A percentile compares a stretch with the other conserved stretches of the same genome.
These are phyloP conservation scores for Miichthys miiuy DNA, from an alignment of 2,797 vertebrate genomes.

Conservation along the genomic window DNA sequence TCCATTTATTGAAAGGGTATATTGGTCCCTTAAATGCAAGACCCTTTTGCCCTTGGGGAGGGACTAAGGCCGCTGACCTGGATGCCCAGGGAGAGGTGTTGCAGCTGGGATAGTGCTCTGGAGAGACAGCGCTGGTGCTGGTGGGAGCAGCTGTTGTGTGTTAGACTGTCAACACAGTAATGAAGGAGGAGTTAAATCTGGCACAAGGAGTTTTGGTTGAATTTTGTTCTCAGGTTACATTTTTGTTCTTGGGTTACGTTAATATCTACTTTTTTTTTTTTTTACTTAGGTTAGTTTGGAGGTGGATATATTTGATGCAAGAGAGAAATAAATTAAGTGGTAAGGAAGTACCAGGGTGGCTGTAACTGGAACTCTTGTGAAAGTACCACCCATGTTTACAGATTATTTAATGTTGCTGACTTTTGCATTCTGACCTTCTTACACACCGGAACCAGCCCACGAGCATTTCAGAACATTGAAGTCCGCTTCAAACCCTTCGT, in stretches of 20 bases:
- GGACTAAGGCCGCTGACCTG: conserved; percentile 88
- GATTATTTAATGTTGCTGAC: conserved; percentile 2
- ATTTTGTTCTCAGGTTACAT: conserved; percentile 54
- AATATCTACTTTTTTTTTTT: conserved; percentile 32
- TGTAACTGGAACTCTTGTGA: neutral
- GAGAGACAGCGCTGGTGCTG: conserved; percentile 58
- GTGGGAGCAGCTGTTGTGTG: conserved; percentile 81
- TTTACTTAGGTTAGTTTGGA: conserved; percentile 15
- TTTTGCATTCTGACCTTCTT: conserved; percentile 12
- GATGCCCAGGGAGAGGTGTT: conserved; percentile 91
- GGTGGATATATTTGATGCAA: neutral
- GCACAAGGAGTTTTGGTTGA: conserved; percentile 45
- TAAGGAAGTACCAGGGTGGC: neutral
- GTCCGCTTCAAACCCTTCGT: conserved; percentile 54
- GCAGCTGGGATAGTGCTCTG: conserved; percentile 85
- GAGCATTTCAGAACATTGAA: conserved; percentile 32
- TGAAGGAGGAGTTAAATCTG: conserved; percentile 63
- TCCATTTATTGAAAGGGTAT: conserved; percentile 87
- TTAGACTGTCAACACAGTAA: conserved; percentile 80
- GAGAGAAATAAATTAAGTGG: neutral
- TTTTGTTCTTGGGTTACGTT: conserved; percentile 52
- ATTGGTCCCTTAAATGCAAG: conserved; percentile 85
- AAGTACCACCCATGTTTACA: neutral
- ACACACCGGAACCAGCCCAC: conserved; percentile 1
- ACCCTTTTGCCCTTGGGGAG: conserved; percentile 80